Evolutionary conservation across 2,888 invertebrate genomes (phyloP).

Genomic region (Apomyelois bistriatella): DNA sequence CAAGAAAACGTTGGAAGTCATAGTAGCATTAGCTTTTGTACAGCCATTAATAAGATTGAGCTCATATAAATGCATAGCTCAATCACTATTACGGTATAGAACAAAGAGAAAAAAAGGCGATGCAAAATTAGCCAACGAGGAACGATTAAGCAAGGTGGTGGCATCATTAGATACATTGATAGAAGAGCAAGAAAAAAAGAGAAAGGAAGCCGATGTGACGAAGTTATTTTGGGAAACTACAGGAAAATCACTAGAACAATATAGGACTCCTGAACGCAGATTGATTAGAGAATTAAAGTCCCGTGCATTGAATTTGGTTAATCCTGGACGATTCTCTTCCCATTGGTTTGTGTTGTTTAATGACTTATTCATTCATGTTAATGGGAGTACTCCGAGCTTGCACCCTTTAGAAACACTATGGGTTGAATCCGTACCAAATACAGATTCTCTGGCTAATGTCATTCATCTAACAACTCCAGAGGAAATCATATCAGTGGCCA

Average conservation of each 20-base stretch:
- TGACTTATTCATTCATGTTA: conserved; percentile 88
- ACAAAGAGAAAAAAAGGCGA: conserved; percentile 61
- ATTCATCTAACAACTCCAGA: conserved; percentile 89
- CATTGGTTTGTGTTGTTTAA: conserved; percentile 91
- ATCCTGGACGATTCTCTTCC: conserved; percentile 86
- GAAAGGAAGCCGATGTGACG: conserved; percentile 84
- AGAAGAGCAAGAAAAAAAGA: conserved; percentile 81
- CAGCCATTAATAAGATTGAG: conserved; percentile 82
- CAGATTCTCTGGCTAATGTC: conserved; percentile 81
- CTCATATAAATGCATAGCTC: conserved; percentile 82
- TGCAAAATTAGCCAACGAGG: conserved; percentile 68
- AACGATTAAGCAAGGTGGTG: conserved; percentile 78
- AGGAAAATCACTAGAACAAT: conserved; percentile 81
- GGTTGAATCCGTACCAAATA: conserved; percentile 87
- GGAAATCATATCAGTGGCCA: conserved; percentile 84
- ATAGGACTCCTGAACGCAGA: conserved; percentile 84
- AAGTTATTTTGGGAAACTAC: conserved; percentile 87
- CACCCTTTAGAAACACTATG: conserved; percentile 88
- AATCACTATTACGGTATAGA: conserved; percentile 74
- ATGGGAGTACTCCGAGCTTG: conserved; percentile 82
- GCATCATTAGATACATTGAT: conserved; percentile 82
- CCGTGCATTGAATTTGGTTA: conserved; percentile 83
- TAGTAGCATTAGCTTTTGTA: conserved; percentile 80
- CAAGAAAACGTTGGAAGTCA: conserved; percentile 78
- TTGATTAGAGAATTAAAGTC: conserved; percentile 88